Base-by-base conservation (phyloP, 2,113 vertebrate genomes). In the Spilogale gracilis region DNA sequence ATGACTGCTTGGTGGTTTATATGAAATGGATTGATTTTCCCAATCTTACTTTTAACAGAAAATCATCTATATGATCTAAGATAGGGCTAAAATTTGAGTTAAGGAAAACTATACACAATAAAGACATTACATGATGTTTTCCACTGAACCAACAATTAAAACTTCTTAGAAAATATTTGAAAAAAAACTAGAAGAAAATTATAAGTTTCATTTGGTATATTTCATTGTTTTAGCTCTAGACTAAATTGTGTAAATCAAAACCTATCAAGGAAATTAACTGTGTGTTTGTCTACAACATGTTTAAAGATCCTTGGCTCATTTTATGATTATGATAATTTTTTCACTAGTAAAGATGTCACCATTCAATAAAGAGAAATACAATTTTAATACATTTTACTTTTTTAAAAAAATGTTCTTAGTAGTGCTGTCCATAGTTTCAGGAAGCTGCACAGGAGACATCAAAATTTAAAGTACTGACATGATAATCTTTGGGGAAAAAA, bases 81-180 rank as follows among this genome's bases (percentile, higher is more conserved):
- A 96, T 5, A 95, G 97, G 48, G 61, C 21, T 94, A 76, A 80
- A 89, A 69, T 91, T 81, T 92, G 9, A 96, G 63, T 88, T 94
- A 81, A 97, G 95, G 87, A 86, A 86, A 98, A 58, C 50, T 92
- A 95, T 91, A 88, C 6, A 74, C 45, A 83, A 78, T 95, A 84
- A 95, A 96, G 4, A 25, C 0, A 94, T 84, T 21, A 69, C 3
- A 69, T 17, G 2, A 23, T 63, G 0, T 48, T 95, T 92, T 91
- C 45, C 52, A 89, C 1, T n/a, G 3, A 82, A 13, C 16, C 14
- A 87, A 4, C 7, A 78, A 32, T 43, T 50, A 89, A 80, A 78
- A 56, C 18, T 27, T 82, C 45, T 65, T 82, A 43, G 7, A n/a
- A 96, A 84, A 83, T 56, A 67, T 38, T 90, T 95, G 10, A 23